Conservation (phyloP, 37 sponge, comb jelly and placozoan species). For the Dysidea cf. avara region DNA sequence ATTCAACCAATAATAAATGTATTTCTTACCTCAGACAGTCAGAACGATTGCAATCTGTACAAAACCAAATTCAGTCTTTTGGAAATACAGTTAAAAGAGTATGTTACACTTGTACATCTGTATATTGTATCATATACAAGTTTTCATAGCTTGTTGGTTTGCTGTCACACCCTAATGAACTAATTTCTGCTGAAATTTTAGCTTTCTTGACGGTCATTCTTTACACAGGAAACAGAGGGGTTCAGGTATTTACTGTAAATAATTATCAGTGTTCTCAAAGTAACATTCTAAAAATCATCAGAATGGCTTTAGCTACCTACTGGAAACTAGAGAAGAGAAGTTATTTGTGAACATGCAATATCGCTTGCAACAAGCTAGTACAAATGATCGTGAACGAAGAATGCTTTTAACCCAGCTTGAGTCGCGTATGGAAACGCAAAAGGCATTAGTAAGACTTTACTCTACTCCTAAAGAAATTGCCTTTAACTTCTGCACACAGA, state of each 20-base stretch:
- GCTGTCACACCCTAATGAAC: constrained; percentile 59
- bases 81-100: constrained; percentile 43
- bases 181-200: constrained; percentile 48
- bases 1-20: no score
- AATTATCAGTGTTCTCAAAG: no score
- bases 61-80: constrained; percentile 38
- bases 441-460: no score
- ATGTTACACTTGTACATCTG: not conserved
- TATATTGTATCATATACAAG: no score
- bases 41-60: constrained; percentile 24
- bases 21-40: no score
- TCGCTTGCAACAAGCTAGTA: constrained; percentile 28
- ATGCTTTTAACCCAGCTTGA: no score
- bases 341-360: constrained; percentile 54
- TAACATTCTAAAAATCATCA: no score
- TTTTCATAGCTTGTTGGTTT: constrained; percentile 54
- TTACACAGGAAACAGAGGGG: constrained; percentile 52
- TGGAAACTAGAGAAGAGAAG: constrained; percentile 58
- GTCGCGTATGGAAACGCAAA: no score
- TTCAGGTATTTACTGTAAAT: constrained; percentile 25
- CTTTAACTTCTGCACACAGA: no score
- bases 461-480: no score
- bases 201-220: constrained; percentile 64
- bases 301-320: constrained; percentile 30
- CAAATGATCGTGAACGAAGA: no score